phyloP scores from a whole-genome alignment of 2,113 vertebrate genomes.

The Tetrax tetrax region DNA sequence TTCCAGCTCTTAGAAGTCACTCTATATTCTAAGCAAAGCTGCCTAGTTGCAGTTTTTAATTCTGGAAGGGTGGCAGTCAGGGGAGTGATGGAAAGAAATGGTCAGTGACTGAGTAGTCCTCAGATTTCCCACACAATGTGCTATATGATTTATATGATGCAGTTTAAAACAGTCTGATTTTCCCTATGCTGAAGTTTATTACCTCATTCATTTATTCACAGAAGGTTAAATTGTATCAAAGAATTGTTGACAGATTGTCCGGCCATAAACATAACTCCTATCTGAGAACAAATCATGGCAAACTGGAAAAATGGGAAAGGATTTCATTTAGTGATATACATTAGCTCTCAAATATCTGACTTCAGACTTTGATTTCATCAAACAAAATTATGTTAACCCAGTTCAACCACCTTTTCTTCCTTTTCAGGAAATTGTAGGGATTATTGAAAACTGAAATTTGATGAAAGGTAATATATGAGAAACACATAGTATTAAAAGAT shows the following conservation, averaged over 20 bases:
- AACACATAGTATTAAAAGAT: background rate
- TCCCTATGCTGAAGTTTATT: background rate
- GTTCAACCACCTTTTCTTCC: background rate
- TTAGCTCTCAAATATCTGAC: slow-evolving; percentile 26
- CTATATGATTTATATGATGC: background rate
- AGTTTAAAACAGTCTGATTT: background rate
- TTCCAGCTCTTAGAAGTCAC: background rate
- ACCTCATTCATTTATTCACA: background rate
- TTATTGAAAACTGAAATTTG: slow-evolving; percentile 24
- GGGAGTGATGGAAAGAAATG: background rate
- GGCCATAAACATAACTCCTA: background rate
- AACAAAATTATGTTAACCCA: background rate
- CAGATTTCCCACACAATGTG: background rate
- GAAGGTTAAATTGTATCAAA: background rate
- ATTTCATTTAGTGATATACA: background rate
- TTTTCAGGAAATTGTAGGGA: slow-evolving; percentile 1
- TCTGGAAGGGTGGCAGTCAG: background rate
- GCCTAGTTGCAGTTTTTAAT: background rate
- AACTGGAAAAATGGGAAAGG: background rate
- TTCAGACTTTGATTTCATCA: slow-evolving; percentile 10
- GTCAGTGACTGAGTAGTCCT: background rate
- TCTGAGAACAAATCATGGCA: background rate
- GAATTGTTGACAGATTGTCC: background rate
- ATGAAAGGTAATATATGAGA: background rate
- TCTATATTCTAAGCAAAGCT: background rate